Conservation (phyloP, 2,113 vertebrate species). For the Pygoscelis adeliae region DNA sequence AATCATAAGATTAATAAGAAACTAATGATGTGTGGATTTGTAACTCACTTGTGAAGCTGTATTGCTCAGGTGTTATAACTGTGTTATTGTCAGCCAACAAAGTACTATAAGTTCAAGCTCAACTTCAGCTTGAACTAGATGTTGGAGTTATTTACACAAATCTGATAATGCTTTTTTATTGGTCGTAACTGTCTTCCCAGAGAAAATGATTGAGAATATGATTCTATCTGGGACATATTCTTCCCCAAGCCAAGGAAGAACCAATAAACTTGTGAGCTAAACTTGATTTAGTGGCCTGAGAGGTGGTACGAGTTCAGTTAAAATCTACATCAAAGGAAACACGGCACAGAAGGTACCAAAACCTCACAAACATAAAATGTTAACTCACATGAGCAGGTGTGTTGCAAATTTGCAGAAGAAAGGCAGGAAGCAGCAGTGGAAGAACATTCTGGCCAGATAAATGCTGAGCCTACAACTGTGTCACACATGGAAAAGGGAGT, state of each 20-base stretch:
- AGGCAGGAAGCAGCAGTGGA: not conserved
- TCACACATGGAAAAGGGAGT: not conserved
- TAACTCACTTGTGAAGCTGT: not conserved
- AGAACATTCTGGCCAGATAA: not conserved
- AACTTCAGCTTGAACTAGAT: not conserved
- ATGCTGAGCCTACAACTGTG: not conserved
- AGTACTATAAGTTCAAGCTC: not conserved
- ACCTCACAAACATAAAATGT: not conserved
- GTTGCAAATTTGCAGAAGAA: not conserved
- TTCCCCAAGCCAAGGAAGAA: not conserved
- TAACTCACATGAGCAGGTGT: not conserved
- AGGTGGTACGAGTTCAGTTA: not conserved
- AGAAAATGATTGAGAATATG: not conserved
- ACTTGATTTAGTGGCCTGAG: not conserved
- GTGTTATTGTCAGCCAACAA: not conserved
- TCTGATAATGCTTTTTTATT: not conserved
- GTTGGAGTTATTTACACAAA: not conserved
- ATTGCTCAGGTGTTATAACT: not conserved
- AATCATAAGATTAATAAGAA: slow-evolving; percentile 4
- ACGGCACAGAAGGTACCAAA: not conserved
- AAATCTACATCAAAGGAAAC: not conserved
- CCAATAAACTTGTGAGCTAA: not conserved
- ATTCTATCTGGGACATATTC: not conserved
- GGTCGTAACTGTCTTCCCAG: not conserved
- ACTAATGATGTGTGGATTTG: not conserved